A percentile compares a stretch with the other conserved stretches of the same genome.
Conservation (phyloP, 2,113 vertebrate genomes). For the Nerophis lumbriciformis region DNA sequence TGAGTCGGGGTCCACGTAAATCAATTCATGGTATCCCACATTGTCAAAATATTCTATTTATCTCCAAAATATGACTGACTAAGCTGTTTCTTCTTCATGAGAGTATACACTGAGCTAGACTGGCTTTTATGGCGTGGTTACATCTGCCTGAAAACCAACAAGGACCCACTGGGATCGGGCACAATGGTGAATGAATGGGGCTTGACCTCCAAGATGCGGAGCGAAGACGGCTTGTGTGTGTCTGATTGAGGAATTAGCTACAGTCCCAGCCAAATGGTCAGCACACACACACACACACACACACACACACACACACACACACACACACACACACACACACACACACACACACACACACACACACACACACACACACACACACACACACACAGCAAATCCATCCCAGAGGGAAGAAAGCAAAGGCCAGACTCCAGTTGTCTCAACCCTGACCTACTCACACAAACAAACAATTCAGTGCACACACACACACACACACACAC, state of each 20-base stretch:
- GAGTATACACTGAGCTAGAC: conserved; percentile 43
- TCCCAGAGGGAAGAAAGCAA: conserved; percentile 67
- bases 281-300: conserved; percentile 31
- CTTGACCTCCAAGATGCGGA: conserved; percentile 60
- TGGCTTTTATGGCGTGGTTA: conserved; percentile 40
- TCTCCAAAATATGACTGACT: not conserved
- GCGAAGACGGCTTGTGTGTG: conserved; percentile 65
- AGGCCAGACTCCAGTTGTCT: conserved; percentile 74
- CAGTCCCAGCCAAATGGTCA: conserved; percentile 69
- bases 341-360: conserved; percentile 22
- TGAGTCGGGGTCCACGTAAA: too few species aligned
- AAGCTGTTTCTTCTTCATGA: conserved; percentile 17
- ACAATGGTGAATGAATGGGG: conserved; percentile 62
- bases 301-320: conserved; percentile 12
- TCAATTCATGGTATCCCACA: conserved; percentile 40
- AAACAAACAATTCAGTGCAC: conserved; percentile 56
- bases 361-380: conserved; percentile 22
- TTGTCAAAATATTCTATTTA: conserved; percentile 13
- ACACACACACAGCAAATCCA: conserved; percentile 36
- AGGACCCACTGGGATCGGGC: conserved; percentile 55
- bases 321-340: conserved; percentile 7
- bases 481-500: conserved; percentile 21
- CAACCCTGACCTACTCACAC: conserved; percentile 66
- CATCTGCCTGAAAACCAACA: conserved; percentile 57
- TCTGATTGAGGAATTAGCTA: conserved; percentile 73